phyloP scores from a whole-genome alignment of 2,113 vertebrate species.

The Myiozetetes cayanensis region DNA sequence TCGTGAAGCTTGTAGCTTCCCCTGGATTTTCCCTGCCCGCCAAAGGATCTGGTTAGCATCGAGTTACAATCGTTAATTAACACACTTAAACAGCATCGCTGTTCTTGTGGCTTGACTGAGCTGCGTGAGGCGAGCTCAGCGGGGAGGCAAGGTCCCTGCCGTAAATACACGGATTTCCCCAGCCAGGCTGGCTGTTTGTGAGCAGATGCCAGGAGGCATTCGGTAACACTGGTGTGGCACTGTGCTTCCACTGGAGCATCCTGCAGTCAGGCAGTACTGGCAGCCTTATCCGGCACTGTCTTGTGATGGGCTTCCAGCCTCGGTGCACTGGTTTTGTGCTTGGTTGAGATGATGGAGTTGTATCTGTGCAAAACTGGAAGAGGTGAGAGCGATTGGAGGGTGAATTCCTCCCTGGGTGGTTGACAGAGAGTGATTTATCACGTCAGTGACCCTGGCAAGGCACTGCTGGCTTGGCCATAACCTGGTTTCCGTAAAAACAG shows the following conservation, averaged over 20 bases:
- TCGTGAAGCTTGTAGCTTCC: neutral
- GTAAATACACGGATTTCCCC: neutral
- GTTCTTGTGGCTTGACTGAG: neutral
- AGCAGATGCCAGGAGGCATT: neutral
- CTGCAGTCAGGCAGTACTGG: neutral
- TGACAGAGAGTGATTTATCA: neutral
- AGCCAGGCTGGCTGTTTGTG: accelerated
- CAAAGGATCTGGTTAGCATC: neutral
- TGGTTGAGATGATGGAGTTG: neutral
- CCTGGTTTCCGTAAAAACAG: neutral
- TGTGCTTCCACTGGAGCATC: neutral
- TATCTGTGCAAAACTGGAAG: neutral
- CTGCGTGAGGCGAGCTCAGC: neutral
- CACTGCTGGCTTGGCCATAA: neutral
- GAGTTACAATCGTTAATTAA: neutral
- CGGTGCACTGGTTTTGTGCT: neutral
- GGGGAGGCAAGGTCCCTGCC: neutral
- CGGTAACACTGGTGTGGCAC: neutral
- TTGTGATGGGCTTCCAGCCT: neutral
- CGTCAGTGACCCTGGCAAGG: neutral
- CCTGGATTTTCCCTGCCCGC: neutral
- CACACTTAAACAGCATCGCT: neutral
- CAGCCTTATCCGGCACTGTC: neutral
- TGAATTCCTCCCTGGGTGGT: neutral
- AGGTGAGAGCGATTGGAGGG: accelerated